Conservation (phyloP, 1,140 invertebrate species). For the Fopius arisanus region DNA sequence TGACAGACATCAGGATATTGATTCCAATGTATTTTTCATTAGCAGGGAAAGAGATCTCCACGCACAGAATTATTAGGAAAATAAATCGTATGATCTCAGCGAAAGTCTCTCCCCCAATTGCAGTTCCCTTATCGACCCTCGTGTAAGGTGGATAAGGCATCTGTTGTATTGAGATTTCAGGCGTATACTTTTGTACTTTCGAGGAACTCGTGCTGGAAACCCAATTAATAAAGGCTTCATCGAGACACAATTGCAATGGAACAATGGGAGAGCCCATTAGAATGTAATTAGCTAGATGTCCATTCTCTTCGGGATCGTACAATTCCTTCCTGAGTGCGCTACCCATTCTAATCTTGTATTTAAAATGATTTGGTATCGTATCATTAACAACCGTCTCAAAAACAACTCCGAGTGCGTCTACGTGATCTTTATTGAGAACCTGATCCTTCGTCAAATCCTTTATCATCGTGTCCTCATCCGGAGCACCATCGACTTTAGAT, state of each 20-base stretch:
- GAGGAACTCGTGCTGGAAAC: slow-evolving; percentile 16
- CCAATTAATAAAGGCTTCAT: slow-evolving; percentile 48
- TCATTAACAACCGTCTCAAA: slow-evolving; percentile 46
- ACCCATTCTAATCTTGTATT: slow-evolving; percentile 52
- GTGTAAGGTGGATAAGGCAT: slow-evolving; percentile 59
- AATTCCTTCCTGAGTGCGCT: slow-evolving; percentile 42
- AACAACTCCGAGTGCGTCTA: slow-evolving; percentile 39
- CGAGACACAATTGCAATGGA: slow-evolving; percentile 55
- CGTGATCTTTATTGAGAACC: slow-evolving; percentile 15
- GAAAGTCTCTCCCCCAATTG: slow-evolving; percentile 42
- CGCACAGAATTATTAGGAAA: slow-evolving; percentile 56
- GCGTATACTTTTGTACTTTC: slow-evolving; percentile 19
- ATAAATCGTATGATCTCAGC: slow-evolving; percentile 47
- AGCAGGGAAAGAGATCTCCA: slow-evolving; percentile 53
- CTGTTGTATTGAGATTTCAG: slow-evolving; percentile 54
- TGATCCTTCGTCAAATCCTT: slow-evolving; percentile 43
- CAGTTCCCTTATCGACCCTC: slow-evolving; percentile 44
- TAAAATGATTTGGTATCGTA: slow-evolving; percentile 43
- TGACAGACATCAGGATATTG: slow-evolving; percentile 60
- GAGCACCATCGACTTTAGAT: slow-evolving; percentile 43
- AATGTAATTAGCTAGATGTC: slow-evolving; percentile 22
- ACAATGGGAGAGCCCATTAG: slow-evolving; percentile 40
- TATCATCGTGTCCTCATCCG: slow-evolving; percentile 49
- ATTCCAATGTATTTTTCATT: slow-evolving; percentile 60
- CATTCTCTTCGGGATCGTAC: slow-evolving; percentile 38